A percentile compares a stretch with the other conserved stretches of the same genome.
Evolutionary conservation across 2,113 vertebrate genomes (phyloP).

Genomic region (Balaenoptera acutorostrata): DNA sequence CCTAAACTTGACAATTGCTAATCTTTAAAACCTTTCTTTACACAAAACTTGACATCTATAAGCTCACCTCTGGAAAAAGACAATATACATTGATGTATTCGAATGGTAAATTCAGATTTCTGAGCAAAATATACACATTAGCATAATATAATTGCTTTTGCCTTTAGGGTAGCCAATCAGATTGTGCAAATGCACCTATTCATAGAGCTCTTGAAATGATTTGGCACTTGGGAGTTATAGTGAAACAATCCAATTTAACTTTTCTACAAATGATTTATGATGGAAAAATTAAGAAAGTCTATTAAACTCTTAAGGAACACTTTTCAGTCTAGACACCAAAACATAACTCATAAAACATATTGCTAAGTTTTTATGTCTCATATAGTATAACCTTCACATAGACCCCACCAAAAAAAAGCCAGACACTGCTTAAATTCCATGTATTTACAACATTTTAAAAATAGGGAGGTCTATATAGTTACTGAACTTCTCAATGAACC

Average conservation of each 20-base stretch:
- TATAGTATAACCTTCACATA: not conserved
- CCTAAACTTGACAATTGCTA: conserved; percentile 56
- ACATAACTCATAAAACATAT: not conserved
- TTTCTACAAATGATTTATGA: conserved; percentile 43
- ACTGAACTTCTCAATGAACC: not conserved
- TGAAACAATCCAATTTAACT: conserved; percentile 53
- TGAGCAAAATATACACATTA: conserved; percentile 44
- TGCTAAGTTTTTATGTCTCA: not conserved
- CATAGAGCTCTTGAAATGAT: conserved; percentile 51
- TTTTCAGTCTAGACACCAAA: not conserved
- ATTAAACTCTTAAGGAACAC: not conserved
- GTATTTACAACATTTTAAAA: not conserved
- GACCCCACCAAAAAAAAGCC: not conserved
- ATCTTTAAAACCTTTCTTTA: conserved; percentile 23
- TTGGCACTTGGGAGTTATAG: conserved; percentile 48
- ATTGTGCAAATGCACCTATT: conserved; percentile 47
- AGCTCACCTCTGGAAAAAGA: conserved; percentile 44
- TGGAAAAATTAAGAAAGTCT: not conserved
- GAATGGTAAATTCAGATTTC: conserved; percentile 37
- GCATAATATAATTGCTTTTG: conserved; percentile 68
- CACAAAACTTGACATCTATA: conserved; percentile 31
- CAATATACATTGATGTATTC: not conserved
- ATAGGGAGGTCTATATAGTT: not conserved
- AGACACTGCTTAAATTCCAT: not conserved
- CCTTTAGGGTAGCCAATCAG: conserved; percentile 69